Evolutionary conservation across 2,888 invertebrate species (phyloP), one percentile per base, ranked within the genome.

Genomic region (Drosophila longiperda): DNA sequence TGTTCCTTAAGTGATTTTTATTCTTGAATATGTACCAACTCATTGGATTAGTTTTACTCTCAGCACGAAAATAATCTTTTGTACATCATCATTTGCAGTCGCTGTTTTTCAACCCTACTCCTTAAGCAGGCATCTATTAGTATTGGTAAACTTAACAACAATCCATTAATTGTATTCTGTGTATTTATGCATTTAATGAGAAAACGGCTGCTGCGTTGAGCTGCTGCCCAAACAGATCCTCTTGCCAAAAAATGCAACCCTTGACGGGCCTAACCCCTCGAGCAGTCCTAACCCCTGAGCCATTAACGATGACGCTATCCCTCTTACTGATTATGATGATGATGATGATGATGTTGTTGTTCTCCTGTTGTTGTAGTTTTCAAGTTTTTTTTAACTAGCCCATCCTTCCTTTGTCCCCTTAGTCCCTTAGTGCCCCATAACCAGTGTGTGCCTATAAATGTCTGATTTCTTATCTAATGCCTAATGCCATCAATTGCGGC

Each of bases 401-500:
- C 45, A 45, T 74, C 50, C 34, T 40, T 60, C 59, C 8, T 23
- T 9, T 40, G 32, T 32, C 32, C 38, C 20, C 48, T 34, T 40
- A 7, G 26, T 75, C 59, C 34, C 49, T 50, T 62, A 15, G 57
- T 50, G 49, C 7, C 29, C 29, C 29, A 29, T 29, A 6, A 23
- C 59, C 54, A 36, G 29, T 58, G 75, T 80, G 81, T 67, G 77
- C 77, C 79, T 78, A 79, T 82, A 85, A 82, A 77, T 88, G 90
- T 89, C 92, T 91, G 91, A 91, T 91, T 90, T 84, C 91, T 91
- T 91, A 91, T 91, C 91, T 91, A 82, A 82, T 77, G 84, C 78
- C 84, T 88, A 90, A 90, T 91, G 87, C 90, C 90, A 89, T 87
- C 90, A 87, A 90, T 90, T 87, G 90, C 82, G 87, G 83, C 90